Base-by-base conservation (phyloP, 1,140 invertebrate genomes). In the Drosophila quadrilineata region DNA sequence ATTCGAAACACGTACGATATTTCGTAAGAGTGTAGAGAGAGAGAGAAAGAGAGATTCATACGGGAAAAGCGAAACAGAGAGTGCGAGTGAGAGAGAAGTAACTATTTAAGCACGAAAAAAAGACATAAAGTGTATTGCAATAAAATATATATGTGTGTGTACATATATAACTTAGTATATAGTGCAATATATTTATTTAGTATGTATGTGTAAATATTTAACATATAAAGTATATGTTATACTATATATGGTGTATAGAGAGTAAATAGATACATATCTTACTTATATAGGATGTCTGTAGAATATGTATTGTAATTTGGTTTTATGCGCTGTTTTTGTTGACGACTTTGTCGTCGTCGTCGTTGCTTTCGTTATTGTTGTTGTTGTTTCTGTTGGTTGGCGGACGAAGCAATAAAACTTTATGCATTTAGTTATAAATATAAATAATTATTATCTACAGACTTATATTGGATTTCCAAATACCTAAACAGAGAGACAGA, bases 401-500 rank as follows among this genome's bases (percentile, higher is more conserved):
- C 62, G 46, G 36, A 64, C 60, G 53, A 35, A 49, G 53, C 64
- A 71, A 82, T 82, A 84, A 82, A 84, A 82, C 69, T 82, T 84
- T 84, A 82, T 84, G 76, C 77, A 84, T 84, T 82, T 82, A 73
- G 76, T 82, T 82, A 77, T 80, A 82, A 80, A 82, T 82, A 82
- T 82, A 82, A 82, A 82, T 82, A 82, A 82, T 84, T 76, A 82
- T 82, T 82, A 82, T 82, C 77, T 66, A 64, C 36, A 50, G 73
- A 71, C 62, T 66, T 71, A 62, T 80, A 82, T 75, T 64, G 76
- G 62, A 59, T 60, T 73, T 56, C 58, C 53, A 65, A 53, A 62
- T n/a, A 35, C 16, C 40, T n/a, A 60, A 17, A 58, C 12, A 14
- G 8, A 29, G 1, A 48, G 9, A 29, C 8, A 58, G 2, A 22